Conservation (phyloP, 2,888 invertebrate species). For the Andrena haemorrhoa region DNA sequence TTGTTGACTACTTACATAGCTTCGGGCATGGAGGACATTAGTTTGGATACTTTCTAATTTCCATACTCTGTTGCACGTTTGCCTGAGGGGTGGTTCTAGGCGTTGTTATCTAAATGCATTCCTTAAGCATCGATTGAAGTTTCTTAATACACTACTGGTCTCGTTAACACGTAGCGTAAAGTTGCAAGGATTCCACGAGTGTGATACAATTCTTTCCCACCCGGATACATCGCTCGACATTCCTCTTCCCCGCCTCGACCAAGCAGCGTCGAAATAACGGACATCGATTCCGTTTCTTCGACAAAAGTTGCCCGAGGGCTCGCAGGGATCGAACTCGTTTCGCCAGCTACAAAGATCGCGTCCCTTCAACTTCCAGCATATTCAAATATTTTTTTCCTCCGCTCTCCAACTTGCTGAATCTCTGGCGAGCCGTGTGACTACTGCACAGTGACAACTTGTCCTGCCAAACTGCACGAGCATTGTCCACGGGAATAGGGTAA, state of each 20-base stretch:
- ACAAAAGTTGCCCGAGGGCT: slow-evolving; percentile 37
- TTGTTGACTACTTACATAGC: too few relatives aligned
- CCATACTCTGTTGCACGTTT: not conserved
- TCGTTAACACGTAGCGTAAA: not conserved
- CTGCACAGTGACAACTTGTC: slow-evolving; percentile 54
- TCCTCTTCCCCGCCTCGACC: not conserved
- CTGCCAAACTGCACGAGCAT: slow-evolving; percentile 18
- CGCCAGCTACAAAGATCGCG: slow-evolving; percentile 33
- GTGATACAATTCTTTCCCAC: not conserved
- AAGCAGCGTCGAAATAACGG: slow-evolving; percentile 38
- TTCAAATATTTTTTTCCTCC: slow-evolving; percentile 49
- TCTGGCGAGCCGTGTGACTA: slow-evolving; percentile 7
- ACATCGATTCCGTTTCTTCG: slow-evolving; percentile 31
- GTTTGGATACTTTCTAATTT: too few relatives aligned
- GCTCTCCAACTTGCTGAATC: slow-evolving; percentile 14
- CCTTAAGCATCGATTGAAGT: not conserved
- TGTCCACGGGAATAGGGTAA: slow-evolving; percentile 17
- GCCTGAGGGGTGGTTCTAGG: not conserved
- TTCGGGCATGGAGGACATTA: too few relatives aligned
- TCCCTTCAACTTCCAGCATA: slow-evolving; percentile 18
- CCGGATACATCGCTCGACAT: not conserved
- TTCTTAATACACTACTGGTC: not conserved
- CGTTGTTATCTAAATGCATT: not conserved
- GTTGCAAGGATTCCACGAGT: not conserved
- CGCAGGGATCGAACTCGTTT: slow-evolving; percentile 43